Base-by-base conservation (phyloP, 2,888 invertebrate species). In the Enchytraeus crypticus region DNA sequence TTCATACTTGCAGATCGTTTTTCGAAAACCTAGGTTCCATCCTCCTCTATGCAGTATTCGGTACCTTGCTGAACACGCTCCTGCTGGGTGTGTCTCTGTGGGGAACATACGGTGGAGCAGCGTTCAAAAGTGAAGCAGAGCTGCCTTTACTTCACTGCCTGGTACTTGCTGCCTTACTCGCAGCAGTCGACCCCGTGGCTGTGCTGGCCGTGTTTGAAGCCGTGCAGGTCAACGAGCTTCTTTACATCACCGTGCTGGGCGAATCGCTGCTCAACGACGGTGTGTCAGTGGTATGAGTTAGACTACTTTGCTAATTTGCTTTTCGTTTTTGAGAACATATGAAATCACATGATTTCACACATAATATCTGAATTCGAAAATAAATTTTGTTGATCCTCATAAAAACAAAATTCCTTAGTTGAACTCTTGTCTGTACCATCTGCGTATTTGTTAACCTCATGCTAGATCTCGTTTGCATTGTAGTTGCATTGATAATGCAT, bases 11-110 rank as follows among this genome's bases (percentile, higher is more conserved):
- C n/a, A n/a, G 96, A 72, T 84, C 95, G 72, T 97, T 97, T 83
- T 97, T 97, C 80, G 96, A 97, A 79, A 95, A 97, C 78, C 84
- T 97, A 69, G 95, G 95, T 71, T 93, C 95, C 60, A 95, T 96
- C 74, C 82, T 96, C 67, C 82, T 95, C 64, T 92, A 93, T 82
- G 96, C 96, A 64, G 72, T 95, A 8, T 33, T 63, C 26, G 63
- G 93, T 64, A 96, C 96, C 68, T 87, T 96, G 73, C 95, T 92
- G 81, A 96, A 96, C 82, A 90, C 92, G 32, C 82, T 92, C 69
- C 73, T 76, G 43, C 79, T 81, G 46, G 80, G 81, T 32, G 30
- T 70, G 29, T 64, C 70, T 23, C 61, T 77, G 51, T 74, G 69
- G 63, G 73, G 72, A 4, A 56, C 76, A 43, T 65, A 67, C 32